Evolutionary conservation across 2,888 invertebrate species (phyloP), one percentile per base, ranked within the genome.

Genomic region (Gortyna flavago): DNA sequence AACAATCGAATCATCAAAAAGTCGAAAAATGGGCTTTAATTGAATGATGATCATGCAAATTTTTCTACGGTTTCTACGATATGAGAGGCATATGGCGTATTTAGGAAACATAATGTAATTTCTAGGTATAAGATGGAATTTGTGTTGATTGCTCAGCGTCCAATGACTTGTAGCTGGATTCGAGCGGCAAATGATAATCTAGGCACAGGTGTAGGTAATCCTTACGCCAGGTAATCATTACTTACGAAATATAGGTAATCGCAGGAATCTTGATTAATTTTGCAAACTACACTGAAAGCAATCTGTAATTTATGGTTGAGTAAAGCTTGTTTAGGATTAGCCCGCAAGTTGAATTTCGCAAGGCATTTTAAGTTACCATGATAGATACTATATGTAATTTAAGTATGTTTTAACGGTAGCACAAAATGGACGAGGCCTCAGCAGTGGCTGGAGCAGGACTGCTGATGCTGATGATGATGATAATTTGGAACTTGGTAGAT

Each of bases 171-270:
- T 16, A 61, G 29, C 25, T 54, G 8, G 25, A 74, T 57, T 74
- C 48, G 29, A 44, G 38, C 18, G 25, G 41, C 25, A 74, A 79
- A 67, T 61, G 32, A 41, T 35, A 68, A 62, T 21, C 32, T 62
- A 61, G 18, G 18, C 18, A 18, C 61, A 32, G 32, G 21, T n/a
- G 41, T 59, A 41, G 11, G 9, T n/a, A n/a, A n/a, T 21, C 21
- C 9, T 11, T 18, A 41, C 16, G 9, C 48, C 8, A 57, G 38
- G 59, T 44, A 67, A 64, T 76, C 16, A 7, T 18, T 25, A 67
- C 18, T 80, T 76, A 80, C 82, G 80, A 80, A 81, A 77, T 16
- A 21, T 32, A 25, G 25, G 25, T 57, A 79, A 81, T 57, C 35
- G 41, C 69, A 69, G 62, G 62, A 64, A 81, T 64, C 82, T 68